A percentile compares a stretch with the other conserved stretches of the same genome.
These are phyloP conservation scores for Daphoenositta chrysoptera DNA, from an alignment of 2,113 vertebrate species.

Conservation along the genomic window DNA sequence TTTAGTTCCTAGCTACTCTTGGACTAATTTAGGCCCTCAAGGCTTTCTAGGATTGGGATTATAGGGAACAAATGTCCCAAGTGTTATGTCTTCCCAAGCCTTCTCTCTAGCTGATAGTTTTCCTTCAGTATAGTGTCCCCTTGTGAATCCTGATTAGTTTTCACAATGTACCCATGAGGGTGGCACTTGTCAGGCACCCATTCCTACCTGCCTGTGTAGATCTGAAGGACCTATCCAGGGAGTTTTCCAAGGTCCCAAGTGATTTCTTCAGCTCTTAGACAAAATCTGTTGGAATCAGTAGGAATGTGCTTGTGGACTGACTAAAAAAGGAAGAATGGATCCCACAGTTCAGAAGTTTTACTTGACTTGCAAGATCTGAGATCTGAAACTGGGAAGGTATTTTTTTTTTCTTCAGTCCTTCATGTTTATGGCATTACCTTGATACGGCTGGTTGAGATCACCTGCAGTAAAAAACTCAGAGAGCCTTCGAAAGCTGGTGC, in stretches of 20 bases:
- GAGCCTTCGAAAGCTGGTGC: background rate
- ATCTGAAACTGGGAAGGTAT: background rate
- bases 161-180: background rate
- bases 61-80: background rate
- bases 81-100: background rate
- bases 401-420: background rate
- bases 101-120: background rate
- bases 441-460: background rate
- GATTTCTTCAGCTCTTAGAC: background rate
- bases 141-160: fast-evolving
- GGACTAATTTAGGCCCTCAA: background rate
- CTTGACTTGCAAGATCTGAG: background rate
- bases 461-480: background rate
- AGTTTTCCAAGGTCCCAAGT: background rate
- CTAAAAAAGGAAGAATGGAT: background rate
- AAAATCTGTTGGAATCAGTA: background rate
- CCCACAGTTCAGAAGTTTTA: background rate
- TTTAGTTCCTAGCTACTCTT: background rate
- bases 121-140: background rate
- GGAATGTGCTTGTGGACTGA: background rate
- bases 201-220: background rate
- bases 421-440: background rate
- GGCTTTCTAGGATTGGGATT: background rate
- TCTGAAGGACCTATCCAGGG: background rate
- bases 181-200: background rate